phyloP scores from a whole-genome alignment of 2,113 vertebrate genomes.

The Gyps fulvus region DNA sequence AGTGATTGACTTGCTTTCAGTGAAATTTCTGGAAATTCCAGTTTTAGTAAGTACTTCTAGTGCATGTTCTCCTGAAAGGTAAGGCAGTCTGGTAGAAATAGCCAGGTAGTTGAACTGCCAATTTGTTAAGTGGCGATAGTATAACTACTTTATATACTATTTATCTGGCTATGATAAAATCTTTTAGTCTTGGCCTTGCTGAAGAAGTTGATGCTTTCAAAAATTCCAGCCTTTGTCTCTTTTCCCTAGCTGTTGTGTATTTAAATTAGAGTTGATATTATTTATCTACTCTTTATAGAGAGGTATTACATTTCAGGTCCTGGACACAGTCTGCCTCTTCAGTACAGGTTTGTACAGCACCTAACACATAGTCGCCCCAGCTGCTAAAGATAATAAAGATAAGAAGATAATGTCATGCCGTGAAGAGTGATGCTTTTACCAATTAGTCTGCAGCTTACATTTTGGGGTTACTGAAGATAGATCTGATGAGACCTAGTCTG shows the following conservation, averaged over 20 bases:
- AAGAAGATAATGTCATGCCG: neutral
- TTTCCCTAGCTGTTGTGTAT: neutral
- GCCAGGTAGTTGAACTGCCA: neutral
- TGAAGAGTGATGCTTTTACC: neutral
- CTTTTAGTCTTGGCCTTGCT: neutral
- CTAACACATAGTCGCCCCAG: neutral
- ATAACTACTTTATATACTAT: neutral
- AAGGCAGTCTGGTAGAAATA: neutral
- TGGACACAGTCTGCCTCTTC: neutral
- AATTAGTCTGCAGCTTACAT: neutral
- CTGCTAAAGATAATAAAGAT: neutral
- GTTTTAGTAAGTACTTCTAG: neutral
- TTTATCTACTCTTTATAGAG: neutral
- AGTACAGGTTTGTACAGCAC: neutral
- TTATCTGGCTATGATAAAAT: neutral
- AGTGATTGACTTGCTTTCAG: neutral
- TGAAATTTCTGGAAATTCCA: neutral
- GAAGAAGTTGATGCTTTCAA: neutral
- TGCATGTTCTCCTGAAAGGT: neutral
- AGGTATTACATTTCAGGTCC: neutral
- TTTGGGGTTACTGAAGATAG: neutral
- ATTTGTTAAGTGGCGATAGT: neutral
- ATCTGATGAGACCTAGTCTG: neutral
- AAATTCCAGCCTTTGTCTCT: neutral
- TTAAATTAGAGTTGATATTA: neutral